phyloP scores from a whole-genome alignment of 2,888 invertebrate species.

The Phyllotreta striolata region DNA sequence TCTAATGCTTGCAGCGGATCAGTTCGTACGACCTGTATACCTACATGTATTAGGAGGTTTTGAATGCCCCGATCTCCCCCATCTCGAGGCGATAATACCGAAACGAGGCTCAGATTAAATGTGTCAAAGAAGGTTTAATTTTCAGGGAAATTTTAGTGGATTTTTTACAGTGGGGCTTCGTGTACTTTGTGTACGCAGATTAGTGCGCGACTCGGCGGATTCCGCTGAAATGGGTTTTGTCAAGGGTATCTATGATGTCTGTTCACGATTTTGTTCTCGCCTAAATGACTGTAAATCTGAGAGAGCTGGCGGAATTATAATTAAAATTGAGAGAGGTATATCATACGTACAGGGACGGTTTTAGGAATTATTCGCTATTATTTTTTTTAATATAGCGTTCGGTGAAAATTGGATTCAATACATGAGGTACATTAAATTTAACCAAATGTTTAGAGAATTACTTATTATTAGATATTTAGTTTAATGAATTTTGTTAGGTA shows the following conservation, averaged over 20 bases:
- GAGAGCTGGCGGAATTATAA: constrained; percentile 54
- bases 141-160: constrained; percentile 62
- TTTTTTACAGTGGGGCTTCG: constrained; percentile 59
- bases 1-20: no score
- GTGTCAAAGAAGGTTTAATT: constrained; percentile 62
- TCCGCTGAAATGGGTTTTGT: constrained; percentile 56
- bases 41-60: background rate
- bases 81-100: constrained; percentile 41
- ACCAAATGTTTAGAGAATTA: no score
- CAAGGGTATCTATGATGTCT: constrained; percentile 55
- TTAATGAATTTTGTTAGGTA: no score
- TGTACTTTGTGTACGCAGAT: constrained; percentile 54
- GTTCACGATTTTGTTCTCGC: constrained; percentile 56
- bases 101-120: constrained; percentile 56
- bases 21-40: no score
- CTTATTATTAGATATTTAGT: no score
- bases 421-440: no score
- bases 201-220: constrained; percentile 50
- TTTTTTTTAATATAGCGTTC: no score
- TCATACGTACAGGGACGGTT: constrained; percentile 3
- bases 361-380: background rate
- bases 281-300: constrained; percentile 57
- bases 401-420: no score
- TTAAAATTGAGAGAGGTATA: constrained; percentile 53
- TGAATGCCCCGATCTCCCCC: constrained; percentile 22